These are phyloP conservation scores for Limnephilus marmoratus DNA, from an alignment of 2,888 invertebrate genomes.

Conservation along the genomic window DNA sequence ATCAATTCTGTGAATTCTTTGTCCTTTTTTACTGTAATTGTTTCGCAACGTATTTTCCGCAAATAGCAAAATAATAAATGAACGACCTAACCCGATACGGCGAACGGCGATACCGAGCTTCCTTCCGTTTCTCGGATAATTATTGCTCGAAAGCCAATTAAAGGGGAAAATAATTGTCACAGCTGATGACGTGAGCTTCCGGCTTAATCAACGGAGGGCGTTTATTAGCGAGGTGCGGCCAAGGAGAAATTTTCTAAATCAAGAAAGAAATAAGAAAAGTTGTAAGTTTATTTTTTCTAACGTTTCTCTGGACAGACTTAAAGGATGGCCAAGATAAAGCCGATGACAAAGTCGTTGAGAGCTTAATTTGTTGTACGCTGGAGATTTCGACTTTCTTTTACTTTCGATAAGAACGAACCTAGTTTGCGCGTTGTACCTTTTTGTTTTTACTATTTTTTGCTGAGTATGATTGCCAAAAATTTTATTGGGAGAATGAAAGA, in stretches of 20 bases:
- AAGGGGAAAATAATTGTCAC: conserved; percentile 47
- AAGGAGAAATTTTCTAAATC: neutral
- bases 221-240: neutral
- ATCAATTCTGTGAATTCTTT: neutral
- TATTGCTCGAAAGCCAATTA: conserved; percentile 42
- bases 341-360: neutral
- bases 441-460: neutral
- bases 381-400: neutral
- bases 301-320: neutral
- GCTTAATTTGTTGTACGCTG: neutral
- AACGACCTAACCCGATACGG: neutral
- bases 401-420: neutral
- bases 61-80: conserved; percentile 2
- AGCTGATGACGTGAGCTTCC: conserved; percentile 31
- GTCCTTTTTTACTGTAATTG: conserved; percentile 2
- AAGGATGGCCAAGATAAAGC: neutral
- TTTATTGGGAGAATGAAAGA: neutral
- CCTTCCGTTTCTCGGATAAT: conserved; percentile 21
- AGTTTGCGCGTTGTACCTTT: neutral
- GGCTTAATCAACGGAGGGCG: conserved; percentile 4
- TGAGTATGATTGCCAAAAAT: neutral
- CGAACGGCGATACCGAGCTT: neutral
- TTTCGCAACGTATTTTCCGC: neutral
- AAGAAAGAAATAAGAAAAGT: neutral
- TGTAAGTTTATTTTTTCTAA: neutral